Evolutionary conservation across 1,140 invertebrate species (phyloP).

Genomic region (Brachionus rotundiformis): DNA sequence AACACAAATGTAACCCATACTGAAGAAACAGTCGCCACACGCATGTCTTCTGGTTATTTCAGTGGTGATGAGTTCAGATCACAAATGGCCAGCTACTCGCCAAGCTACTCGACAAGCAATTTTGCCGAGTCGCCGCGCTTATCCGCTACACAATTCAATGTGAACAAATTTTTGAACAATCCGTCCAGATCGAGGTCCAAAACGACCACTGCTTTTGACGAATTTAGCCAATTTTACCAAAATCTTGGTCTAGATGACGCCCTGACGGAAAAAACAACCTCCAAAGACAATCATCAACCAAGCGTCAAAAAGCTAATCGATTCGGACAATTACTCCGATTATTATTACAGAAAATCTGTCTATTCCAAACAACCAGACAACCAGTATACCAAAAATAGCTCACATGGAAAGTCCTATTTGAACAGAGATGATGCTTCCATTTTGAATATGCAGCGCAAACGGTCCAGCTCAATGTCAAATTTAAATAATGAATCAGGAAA

Average conservation of each 20-base stretch:
- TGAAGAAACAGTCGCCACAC: slow-evolving; percentile 42
- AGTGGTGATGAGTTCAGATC: slow-evolving; percentile 48
- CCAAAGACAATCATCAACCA: background rate
- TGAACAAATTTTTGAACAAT: slow-evolving; percentile 34
- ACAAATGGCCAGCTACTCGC: slow-evolving; percentile 34
- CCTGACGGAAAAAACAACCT: background rate
- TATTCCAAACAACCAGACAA: background rate
- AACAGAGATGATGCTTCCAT: slow-evolving; percentile 5
- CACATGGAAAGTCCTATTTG: background rate
- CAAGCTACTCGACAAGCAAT: slow-evolving; percentile 21
- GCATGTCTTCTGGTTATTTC: slow-evolving; percentile 51
- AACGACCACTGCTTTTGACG: background rate
- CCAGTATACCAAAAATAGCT: background rate
- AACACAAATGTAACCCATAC: background rate
- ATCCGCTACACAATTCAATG: slow-evolving; percentile 18
- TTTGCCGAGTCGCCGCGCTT: background rate
- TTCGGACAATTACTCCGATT: slow-evolving; percentile 1
- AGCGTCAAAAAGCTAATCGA: background rate
- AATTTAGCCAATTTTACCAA: slow-evolving; percentile 30
- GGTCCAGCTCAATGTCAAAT: slow-evolving; percentile 10
- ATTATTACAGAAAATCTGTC: background rate
- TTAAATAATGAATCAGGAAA: background rate
- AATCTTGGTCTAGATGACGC: background rate
- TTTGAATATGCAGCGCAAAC: background rate
- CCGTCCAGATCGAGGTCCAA: background rate